Evolutionary conservation across 2,113 vertebrate genomes (phyloP).

Genomic region (Chionodraco myersi): DNA sequence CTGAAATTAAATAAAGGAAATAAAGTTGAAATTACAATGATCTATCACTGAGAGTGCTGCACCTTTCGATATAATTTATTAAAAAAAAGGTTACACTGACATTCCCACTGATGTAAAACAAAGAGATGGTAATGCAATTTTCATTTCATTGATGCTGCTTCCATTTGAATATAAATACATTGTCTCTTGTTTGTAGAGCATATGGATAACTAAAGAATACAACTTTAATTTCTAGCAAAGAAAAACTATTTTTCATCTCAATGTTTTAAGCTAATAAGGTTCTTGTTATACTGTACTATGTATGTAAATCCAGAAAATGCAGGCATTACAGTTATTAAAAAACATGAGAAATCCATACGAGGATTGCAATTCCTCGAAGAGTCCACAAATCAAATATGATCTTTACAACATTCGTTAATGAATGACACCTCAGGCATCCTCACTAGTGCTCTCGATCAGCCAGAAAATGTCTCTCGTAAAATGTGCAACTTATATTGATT

Average conservation of each 20-base stretch:
- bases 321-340: constrained; percentile 27
- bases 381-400: constrained; percentile 53
- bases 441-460: constrained; percentile 57
- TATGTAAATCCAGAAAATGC: constrained; percentile 31
- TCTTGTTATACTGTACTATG: constrained; percentile 17
- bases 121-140: constrained; percentile 73
- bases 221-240: constrained; percentile 31
- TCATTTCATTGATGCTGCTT: constrained; percentile 61
- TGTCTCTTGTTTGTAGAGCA: constrained; percentile 43
- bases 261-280: background rate
- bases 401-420: constrained; percentile 59
- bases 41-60: constrained; percentile 40
- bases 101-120: constrained; percentile 78
- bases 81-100: constrained; percentile 70
- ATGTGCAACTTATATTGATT: constrained; percentile 82
- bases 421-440: constrained; percentile 62
- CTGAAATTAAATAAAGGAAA: constrained; percentile 52
- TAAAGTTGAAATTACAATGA: constrained; percentile 30
- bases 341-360: constrained; percentile 27
- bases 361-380: constrained; percentile 42
- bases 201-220: constrained; percentile 47
- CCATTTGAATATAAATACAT: constrained; percentile 65
- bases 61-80: constrained; percentile 71
- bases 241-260: constrained; percentile 31
- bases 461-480: constrained; percentile 75